Base-by-base conservation (phyloP, 2,888 invertebrate genomes). In the Vesta saturnalis region DNA sequence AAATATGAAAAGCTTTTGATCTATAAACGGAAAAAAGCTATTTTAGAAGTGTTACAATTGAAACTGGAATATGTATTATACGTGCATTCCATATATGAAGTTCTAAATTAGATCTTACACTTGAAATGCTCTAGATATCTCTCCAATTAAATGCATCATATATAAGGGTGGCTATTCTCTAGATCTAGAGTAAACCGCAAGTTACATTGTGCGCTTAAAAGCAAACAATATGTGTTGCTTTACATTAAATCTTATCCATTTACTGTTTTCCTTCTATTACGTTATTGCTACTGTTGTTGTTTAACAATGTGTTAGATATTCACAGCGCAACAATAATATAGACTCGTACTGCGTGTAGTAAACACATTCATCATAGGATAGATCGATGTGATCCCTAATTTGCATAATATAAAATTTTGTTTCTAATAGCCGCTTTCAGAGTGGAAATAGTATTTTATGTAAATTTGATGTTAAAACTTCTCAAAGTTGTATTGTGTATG, bases 181-280 rank as follows among this genome's bases (percentile, higher is more conserved):
- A 39, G n/a, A n/a, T 6, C 39, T 39, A 12, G 12, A 39, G n/a
- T n/a, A 39, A 39, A 39, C 39, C 39, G 2, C 39, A 39, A 39
- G 39, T 39, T 39, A 39, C n/a, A n/a, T n/a, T n/a, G n/a, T n/a
- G n/a, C 39, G 39, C 39, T 39, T 39, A 39, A n/a, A n/a, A 39
- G 10, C 30, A 30, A 30, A 30, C 30, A 10, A 10, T 10, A 30
- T 10, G 30, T 30, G n/a, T n/a, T n/a, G n/a, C n/a, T n/a, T n/a
- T n/a, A n/a, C n/a, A n/a, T n/a, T n/a, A n/a, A n/a, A n/a, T n/a
- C n/a, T n/a, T n/a, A n/a, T n/a, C n/a, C n/a, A n/a, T n/a, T n/a
- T n/a, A n/a, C n/a, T n/a, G n/a, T n/a, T n/a, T n/a, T n/a, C n/a
- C n/a, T n/a, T n/a, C n/a, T n/a, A n/a, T n/a, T n/a, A n/a, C n/a